phyloP scores from a whole-genome alignment of 2,113 vertebrate genomes.

The Anguilla japonica region DNA sequence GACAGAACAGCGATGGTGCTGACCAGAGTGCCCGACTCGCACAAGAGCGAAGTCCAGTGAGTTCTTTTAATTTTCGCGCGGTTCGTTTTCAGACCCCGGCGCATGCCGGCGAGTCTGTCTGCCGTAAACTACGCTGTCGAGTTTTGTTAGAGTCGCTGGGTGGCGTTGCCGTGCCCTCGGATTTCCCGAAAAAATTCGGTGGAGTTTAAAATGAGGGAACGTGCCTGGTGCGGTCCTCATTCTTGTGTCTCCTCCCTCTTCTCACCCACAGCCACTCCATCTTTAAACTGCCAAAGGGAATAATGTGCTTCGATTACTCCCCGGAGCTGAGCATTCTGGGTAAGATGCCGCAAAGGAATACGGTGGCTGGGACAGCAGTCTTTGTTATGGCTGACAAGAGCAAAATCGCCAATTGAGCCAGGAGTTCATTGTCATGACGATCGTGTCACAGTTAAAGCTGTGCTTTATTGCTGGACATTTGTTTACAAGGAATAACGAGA shows the following conservation, averaged over 20 bases:
- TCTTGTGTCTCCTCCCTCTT: not conserved
- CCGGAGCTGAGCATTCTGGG: constrained; percentile 59
- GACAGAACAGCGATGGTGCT: constrained; percentile 34
- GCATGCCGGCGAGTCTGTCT: not conserved
- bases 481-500: not conserved
- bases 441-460: not conserved
- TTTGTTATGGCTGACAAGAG: not conserved
- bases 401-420: not conserved
- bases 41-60: constrained; percentile 23
- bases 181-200: no score
- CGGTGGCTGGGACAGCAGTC: not conserved
- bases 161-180: no score
- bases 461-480: not conserved
- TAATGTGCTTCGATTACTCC: constrained; percentile 66
- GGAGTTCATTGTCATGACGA: not conserved
- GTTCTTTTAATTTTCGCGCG: not conserved
- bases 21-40: constrained; percentile 29
- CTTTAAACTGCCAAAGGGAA: constrained; percentile 58
- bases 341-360: constrained; percentile 34
- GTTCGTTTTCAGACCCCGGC: not conserved
- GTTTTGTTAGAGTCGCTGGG: not conserved
- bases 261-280: constrained; percentile 24
- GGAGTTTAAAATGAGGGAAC: not conserved
- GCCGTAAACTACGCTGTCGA: not conserved
- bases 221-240: not conserved